phyloP scores from a whole-genome alignment of 2,888 invertebrate genomes.

The Zootermopsis nevadensis region DNA sequence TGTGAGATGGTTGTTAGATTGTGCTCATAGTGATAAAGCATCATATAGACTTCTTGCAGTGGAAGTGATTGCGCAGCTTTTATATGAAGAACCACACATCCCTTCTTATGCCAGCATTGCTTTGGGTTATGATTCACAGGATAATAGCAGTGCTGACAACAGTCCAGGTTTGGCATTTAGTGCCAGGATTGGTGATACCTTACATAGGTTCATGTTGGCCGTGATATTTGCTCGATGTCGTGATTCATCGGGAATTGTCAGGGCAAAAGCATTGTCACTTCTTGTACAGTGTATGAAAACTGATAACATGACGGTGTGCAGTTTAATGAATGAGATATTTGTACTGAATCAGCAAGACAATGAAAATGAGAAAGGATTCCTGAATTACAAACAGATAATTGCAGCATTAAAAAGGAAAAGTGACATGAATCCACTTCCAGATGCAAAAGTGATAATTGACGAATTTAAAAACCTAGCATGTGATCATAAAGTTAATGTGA shows the following conservation, averaged over 20 bases:
- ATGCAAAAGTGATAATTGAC: slow-evolving; percentile 50
- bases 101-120: background rate
- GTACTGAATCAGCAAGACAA: slow-evolving; percentile 24
- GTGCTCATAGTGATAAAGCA: slow-evolving; percentile 15
- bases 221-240: slow-evolving; percentile 29
- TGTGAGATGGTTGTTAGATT: slow-evolving; percentile 11
- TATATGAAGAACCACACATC: background rate
- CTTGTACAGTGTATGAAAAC: background rate
- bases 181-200: background rate
- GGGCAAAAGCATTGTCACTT: slow-evolving; percentile 20
- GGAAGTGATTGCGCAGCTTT: background rate
- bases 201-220: slow-evolving; percentile 12
- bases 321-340: slow-evolving; percentile 46
- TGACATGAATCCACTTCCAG: slow-evolving; percentile 48
- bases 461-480: slow-evolving; percentile 60
- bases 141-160: background rate
- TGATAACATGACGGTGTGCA: slow-evolving; percentile 15
- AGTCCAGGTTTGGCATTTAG: background rate
- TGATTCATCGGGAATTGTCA: slow-evolving; percentile 13
- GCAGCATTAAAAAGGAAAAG: slow-evolving; percentile 2
- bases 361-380: slow-evolving; percentile 33
- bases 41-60: slow-evolving; percentile 3
- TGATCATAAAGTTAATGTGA: slow-evolving; percentile 62
- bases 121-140: background rate
- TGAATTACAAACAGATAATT: slow-evolving; percentile 35